Evolutionary conservation across 2,888 invertebrate genomes (phyloP), one percentile per base, ranked within the genome.

Genomic region (Lobophora halterata): DNA sequence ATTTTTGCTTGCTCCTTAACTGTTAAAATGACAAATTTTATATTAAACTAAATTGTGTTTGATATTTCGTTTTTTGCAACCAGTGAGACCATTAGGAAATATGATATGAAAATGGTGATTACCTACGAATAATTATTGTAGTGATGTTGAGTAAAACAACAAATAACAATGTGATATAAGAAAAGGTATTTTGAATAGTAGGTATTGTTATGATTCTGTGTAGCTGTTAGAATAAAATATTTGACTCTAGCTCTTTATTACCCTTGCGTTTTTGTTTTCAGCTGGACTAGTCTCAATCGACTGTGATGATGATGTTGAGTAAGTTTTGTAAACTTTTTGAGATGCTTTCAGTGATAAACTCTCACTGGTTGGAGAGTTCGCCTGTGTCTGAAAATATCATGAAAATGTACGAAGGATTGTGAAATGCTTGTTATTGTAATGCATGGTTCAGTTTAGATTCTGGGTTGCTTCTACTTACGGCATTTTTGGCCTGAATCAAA

Each of bases 401-500:
- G 45, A 48, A 41, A 17, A 29, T 17, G 18, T 25, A 40, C 17
- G 28, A 25, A 26, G 8, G 17, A 31, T 34, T 40, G 32, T 32
- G 17, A 16, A 20, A 9, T 20, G 16, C n/a, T 10, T 33, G 8
- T 2, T 5, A 28, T n/a, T n/a, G n/a, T n/a, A n/a, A n/a, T n/a
- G n/a, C 4, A 7, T 3, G 5, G 7, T 19, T 19, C 3, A 23
- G 10, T 20, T 27, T 10, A 5, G 2, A n/a, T 23, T 8, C 10
- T 10, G 2, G 10, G 10, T 23, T 14, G 1, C 1, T 19, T 35
- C 26, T 28, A 73, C 87, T 74, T 66, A 88, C 88, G 58, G 80
- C 78, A 74, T 83, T 86, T 74, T 91, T 91, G 30, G 90, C 88
- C 71, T 90, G 90, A 28, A 92, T 76, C 33, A 91, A 69, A n/a